Conservation (phyloP, 2,113 vertebrate species). For the Columba janthina region DNA sequence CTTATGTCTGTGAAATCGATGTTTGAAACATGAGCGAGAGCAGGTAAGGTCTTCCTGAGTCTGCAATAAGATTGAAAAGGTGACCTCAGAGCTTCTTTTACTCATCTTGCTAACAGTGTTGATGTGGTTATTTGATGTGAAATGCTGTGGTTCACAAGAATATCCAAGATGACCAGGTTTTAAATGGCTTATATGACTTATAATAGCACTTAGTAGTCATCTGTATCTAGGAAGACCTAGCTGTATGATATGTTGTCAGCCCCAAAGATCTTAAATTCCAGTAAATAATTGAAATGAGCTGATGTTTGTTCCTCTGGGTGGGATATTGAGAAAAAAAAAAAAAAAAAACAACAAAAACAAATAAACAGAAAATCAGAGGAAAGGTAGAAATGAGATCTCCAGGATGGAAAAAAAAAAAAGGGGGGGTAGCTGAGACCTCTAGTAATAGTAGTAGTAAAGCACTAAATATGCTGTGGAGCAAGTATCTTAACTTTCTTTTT, state of each 20-base stretch:
- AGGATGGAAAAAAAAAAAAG: not conserved
- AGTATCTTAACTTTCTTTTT: not conserved
- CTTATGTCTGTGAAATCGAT: not conserved
- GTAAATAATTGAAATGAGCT: not conserved
- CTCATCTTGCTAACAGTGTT: not conserved
- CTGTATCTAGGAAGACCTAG: not conserved
- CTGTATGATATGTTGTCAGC: not conserved
- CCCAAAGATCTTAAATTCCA: not conserved
- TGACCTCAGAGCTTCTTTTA: not conserved
- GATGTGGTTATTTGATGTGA: not conserved
- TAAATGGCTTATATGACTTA: not conserved
- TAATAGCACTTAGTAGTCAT: not conserved
- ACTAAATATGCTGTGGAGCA: not conserved
- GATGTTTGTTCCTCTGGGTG: not conserved
- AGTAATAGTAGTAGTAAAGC: not conserved
- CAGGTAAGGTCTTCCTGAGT: not conserved
- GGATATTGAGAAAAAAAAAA: not conserved
- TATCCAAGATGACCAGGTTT: not conserved
- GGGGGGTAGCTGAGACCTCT: not conserved
- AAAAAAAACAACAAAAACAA: not conserved
- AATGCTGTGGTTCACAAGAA: not conserved
- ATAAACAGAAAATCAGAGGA: not conserved
- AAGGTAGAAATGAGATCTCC: not conserved
- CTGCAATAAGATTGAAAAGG: not conserved
- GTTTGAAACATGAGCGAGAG: not conserved